Percentiles rank a stretch among this genome's conserved stretches.
Conservation (phyloP, 2,797 vertebrate species). For the Darevskia mixta region DNA sequence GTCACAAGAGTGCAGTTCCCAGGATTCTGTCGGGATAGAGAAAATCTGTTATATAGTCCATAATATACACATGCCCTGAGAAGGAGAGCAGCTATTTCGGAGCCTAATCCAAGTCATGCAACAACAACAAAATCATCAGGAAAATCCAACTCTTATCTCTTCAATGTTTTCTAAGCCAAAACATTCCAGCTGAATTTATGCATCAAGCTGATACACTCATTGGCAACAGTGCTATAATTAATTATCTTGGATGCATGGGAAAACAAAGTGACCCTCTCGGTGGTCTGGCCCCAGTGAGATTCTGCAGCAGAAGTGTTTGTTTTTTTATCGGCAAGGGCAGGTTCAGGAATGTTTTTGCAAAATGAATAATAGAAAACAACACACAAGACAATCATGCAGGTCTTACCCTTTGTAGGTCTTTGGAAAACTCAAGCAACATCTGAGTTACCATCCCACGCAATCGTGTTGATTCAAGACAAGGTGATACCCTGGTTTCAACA, state of each 20-base stretch:
- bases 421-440: slow-evolving; percentile 26
- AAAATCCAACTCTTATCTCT: slow-evolving; percentile 27
- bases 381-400: not conserved
- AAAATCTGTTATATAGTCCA: not conserved
- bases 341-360: slow-evolving; percentile 25
- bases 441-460: not conserved
- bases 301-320: not conserved
- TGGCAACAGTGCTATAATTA: slow-evolving; percentile 23
- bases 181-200: slow-evolving; percentile 33
- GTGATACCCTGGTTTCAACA: too few species aligned
- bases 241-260: slow-evolving; percentile 29
- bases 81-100: slow-evolving; percentile 32
- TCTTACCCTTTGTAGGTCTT: not conserved
- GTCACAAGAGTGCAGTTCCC: not conserved
- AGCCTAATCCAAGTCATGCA: slow-evolving; percentile 47
- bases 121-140: slow-evolving; percentile 34
- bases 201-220: slow-evolving; percentile 36
- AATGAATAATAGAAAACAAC: not conserved
- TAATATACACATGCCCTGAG: slow-evolving; percentile 1
- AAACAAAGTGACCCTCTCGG: not conserved
- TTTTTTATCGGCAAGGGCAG: slow-evolving; percentile 30
- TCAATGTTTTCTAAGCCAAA: slow-evolving; percentile 36
- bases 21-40: not conserved
- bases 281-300: slow-evolving; percentile 13
- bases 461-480: too few species aligned